Evolutionary conservation across 2,113 vertebrate species (phyloP).

Genomic region (Dasyornis broadbenti): DNA sequence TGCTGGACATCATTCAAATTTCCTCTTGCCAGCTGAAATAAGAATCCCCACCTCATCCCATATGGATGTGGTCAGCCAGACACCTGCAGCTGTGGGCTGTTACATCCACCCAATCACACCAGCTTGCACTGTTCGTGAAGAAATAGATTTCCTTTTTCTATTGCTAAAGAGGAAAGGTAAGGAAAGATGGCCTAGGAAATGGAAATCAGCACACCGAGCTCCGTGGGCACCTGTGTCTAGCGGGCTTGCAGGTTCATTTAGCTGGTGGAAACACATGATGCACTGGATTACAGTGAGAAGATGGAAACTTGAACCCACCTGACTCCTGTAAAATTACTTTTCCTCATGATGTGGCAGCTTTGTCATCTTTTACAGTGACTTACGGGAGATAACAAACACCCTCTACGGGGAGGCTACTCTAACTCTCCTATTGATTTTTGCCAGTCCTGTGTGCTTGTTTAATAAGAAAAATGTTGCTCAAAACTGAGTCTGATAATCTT

Average conservation of each 20-base stretch:
- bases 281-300: neutral
- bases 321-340: slow-evolving; percentile 51
- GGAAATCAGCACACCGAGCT: neutral
- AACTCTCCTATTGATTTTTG: slow-evolving; percentile 61
- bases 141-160: neutral
- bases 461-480: slow-evolving; percentile 75
- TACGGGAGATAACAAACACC: slow-evolving; percentile 1
- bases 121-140: neutral
- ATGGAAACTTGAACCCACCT: neutral
- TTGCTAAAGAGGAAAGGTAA: neutral
- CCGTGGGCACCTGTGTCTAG: neutral
- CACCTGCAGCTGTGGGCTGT: neutral
- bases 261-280: neutral
- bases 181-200: neutral
- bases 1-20: neutral
- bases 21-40: neutral
- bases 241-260: slow-evolving; percentile 5
- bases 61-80: neutral
- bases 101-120: neutral
- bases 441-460: slow-evolving; percentile 39
- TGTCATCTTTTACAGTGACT: slow-evolving; percentile 60
- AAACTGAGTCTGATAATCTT: slow-evolving; percentile 66
- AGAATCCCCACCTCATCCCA: neutral
- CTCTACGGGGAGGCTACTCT: neutral
- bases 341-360: slow-evolving; percentile 39